A percentile compares a stretch with the other conserved stretches of the same genome.
Evolutionary conservation across 2,888 invertebrate species (phyloP).

Genomic region (Aspidiotus rigidus): DNA sequence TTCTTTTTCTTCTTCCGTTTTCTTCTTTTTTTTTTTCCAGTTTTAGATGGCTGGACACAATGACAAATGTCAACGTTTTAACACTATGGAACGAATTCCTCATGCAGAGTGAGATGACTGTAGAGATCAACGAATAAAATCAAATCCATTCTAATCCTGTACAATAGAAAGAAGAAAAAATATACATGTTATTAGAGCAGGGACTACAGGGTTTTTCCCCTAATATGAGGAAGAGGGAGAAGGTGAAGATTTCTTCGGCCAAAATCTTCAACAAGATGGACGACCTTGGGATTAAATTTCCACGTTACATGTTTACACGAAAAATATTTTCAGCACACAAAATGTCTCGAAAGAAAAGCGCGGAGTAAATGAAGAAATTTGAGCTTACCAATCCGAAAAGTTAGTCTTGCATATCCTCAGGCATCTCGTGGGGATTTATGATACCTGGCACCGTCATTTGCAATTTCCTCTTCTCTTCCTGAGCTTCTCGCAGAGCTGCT

Average conservation of each 20-base stretch:
- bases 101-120: conserved; percentile 6
- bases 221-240: too few relatives aligned
- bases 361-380: neutral
- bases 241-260: too few relatives aligned
- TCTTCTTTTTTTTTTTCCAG: too few relatives aligned
- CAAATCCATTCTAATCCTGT: neutral
- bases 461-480: conserved; percentile 84
- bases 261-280: too few relatives aligned
- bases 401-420: conserved; percentile 57
- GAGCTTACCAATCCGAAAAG: neutral
- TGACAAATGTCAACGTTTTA: neutral
- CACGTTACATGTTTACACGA: too few relatives aligned
- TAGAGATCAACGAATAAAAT: conserved; percentile 32
- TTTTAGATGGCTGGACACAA: neutral
- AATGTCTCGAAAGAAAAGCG: neutral
- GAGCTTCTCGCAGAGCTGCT: conserved; percentile 75
- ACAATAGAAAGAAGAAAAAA: neutral
- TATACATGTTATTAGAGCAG: neutral
- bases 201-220: neutral
- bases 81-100: neutral
- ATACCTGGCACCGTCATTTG: conserved; percentile 95
- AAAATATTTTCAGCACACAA: neutral
- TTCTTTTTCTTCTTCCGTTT: too few relatives aligned
- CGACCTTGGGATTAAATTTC: too few relatives aligned
- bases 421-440: conserved; percentile 87